These are phyloP conservation scores for Nestor notabilis DNA, from an alignment of 2,113 vertebrate genomes.

Conservation along the genomic window DNA sequence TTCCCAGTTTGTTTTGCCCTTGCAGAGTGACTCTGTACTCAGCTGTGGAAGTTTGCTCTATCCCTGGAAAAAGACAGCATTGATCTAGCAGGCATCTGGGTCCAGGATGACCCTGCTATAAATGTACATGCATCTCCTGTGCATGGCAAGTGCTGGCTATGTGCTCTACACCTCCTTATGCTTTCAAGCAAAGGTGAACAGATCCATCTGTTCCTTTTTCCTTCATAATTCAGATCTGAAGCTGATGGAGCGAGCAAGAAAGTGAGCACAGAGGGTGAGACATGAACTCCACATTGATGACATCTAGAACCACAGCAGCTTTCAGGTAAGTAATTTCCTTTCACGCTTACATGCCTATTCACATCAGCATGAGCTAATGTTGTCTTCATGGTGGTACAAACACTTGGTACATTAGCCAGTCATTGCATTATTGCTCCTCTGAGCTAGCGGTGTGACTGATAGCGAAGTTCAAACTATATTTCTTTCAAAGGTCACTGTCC, in stretches of 20 bases:
- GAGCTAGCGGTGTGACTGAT: neutral
- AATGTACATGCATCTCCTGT: fast-evolving
- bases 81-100: neutral
- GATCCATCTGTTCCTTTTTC: neutral
- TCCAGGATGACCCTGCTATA: neutral
- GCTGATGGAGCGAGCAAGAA: neutral
- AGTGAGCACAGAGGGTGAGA: neutral
- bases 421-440: neutral
- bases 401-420: neutral
- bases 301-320: neutral
- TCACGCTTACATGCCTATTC: neutral
- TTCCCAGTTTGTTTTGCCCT: neutral
- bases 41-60: neutral
- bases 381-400: neutral
- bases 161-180: neutral
- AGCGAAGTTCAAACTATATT: neutral
- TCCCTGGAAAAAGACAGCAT: neutral
- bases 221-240: neutral
- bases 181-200: neutral
- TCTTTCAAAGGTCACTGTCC: neutral
- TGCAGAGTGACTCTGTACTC: neutral
- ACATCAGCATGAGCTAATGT: neutral
- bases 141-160: neutral
- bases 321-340: neutral
- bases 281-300: neutral